phyloP scores from a whole-genome alignment of 1,140 invertebrate genomes.

The Helicoverpa zea region DNA sequence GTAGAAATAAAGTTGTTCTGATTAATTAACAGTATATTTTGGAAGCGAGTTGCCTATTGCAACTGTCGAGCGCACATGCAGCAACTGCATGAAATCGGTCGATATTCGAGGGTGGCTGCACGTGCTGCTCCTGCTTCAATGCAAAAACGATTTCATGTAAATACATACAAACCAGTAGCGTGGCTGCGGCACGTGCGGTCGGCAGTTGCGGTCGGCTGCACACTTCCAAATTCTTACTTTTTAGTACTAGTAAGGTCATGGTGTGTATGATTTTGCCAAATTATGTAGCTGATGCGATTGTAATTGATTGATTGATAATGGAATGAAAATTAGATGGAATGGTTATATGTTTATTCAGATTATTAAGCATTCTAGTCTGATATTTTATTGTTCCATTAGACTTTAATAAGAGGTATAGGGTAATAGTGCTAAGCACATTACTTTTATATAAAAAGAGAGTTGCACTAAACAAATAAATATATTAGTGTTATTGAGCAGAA shows the following conservation, averaged over 20 bases:
- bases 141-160: too few species aligned
- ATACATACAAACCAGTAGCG: too few species aligned
- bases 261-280: slow-evolving; percentile 30
- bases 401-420: neutral
- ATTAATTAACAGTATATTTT: neutral
- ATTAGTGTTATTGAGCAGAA: neutral
- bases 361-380: slow-evolving; percentile 61
- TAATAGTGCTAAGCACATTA: neutral
- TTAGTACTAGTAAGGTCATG: slow-evolving; percentile 1
- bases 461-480: neutral
- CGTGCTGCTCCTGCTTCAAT: too few species aligned
- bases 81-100: too few species aligned
- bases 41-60: too few species aligned
- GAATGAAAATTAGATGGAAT: slow-evolving; percentile 10
- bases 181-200: too few species aligned
- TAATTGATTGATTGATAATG: slow-evolving; percentile 17
- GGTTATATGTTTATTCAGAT: slow-evolving; percentile 19
- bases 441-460: neutral
- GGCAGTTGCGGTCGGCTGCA: too few species aligned
- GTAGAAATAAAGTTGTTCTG: slow-evolving; percentile 12
- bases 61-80: too few species aligned
- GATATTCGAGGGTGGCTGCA: too few species aligned
- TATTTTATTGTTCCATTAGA: slow-evolving; percentile 60
- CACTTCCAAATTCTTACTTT: neutral
- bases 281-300: slow-evolving; percentile 17